Evolutionary conservation across 2,113 vertebrate species (phyloP).

Genomic region (Melanerpes aurifrons): DNA sequence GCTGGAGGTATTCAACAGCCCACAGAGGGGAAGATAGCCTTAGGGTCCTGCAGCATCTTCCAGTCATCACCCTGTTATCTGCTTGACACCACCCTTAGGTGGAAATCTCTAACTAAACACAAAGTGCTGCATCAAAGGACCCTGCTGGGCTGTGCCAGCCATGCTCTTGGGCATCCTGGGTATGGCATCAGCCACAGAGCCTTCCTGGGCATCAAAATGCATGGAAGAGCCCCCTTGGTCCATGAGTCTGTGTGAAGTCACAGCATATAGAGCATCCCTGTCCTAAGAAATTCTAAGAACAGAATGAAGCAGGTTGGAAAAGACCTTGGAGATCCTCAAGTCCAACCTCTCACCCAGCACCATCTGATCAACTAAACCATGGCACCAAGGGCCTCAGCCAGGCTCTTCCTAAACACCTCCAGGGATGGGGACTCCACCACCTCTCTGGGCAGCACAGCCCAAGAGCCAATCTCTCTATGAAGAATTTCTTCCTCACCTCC

Average conservation of each 20-base stretch:
- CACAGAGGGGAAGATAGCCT: slow-evolving; percentile 32
- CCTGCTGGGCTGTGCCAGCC: background rate
- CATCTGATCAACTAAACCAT: too few relatives aligned
- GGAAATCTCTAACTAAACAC: slow-evolving; percentile 36
- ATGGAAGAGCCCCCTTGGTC: background rate
- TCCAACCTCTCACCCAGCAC: too few relatives aligned
- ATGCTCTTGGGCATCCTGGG: background rate
- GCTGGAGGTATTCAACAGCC: slow-evolving; percentile 50
- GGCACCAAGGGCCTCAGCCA: too few relatives aligned
- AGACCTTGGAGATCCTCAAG: too few relatives aligned
- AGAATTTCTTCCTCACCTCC: too few relatives aligned
- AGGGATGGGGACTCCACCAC: too few relatives aligned
- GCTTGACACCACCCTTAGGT: background rate
- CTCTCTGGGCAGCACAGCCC: too few relatives aligned
- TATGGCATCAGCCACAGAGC: fast-evolving
- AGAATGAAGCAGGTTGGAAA: too few relatives aligned
- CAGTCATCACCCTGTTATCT: slow-evolving; percentile 34
- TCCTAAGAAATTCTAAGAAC: background rate
- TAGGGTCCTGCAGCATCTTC: slow-evolving; percentile 13
- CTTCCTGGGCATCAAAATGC: background rate
- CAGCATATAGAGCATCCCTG: background rate
- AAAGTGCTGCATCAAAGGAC: background rate
- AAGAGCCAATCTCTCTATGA: too few relatives aligned
- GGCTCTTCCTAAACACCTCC: too few relatives aligned
- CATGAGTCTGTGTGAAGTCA: background rate